Evolutionary conservation across 2,888 invertebrate species (phyloP).

Genomic region (Cantharis nigra): DNA sequence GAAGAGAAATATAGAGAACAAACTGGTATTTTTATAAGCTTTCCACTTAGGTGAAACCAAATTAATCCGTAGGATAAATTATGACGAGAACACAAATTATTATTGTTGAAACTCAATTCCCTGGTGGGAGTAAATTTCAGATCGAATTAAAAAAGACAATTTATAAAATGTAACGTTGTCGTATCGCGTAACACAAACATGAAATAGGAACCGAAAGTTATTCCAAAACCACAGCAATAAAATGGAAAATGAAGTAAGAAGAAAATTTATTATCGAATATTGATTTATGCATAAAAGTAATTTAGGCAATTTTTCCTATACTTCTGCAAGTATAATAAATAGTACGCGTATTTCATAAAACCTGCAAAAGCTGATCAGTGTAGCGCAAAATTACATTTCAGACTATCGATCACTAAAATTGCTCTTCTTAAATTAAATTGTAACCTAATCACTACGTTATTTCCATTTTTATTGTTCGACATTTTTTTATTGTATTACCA

Average conservation of each 20-base stretch:
- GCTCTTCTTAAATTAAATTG: constrained; percentile 20
- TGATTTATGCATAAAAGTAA: not conserved
- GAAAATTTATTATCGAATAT: not conserved
- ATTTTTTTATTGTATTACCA: not conserved
- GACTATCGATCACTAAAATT: constrained; percentile 20
- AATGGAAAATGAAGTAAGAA: not conserved
- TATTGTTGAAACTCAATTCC: not conserved
- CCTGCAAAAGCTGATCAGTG: constrained; percentile 14
- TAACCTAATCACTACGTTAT: constrained; percentile 3
- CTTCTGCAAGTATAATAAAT: not conserved
- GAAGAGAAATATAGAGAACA: not conserved
- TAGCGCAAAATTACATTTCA: constrained; percentile 26
- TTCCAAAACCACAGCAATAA: not conserved
- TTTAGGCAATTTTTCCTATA: not conserved
- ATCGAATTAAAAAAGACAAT: not conserved
- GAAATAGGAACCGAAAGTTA: not conserved
- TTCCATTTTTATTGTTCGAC: not conserved
- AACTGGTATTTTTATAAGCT: not conserved
- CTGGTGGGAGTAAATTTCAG: not conserved
- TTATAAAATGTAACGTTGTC: not conserved
- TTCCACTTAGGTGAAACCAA: not conserved
- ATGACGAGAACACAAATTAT: not conserved
- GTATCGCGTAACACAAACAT: not conserved
- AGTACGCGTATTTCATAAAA: not conserved
- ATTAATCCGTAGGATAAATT: not conserved